Conservation (phyloP, 2,888 invertebrate species). For the Sarcophaga variegata region DNA sequence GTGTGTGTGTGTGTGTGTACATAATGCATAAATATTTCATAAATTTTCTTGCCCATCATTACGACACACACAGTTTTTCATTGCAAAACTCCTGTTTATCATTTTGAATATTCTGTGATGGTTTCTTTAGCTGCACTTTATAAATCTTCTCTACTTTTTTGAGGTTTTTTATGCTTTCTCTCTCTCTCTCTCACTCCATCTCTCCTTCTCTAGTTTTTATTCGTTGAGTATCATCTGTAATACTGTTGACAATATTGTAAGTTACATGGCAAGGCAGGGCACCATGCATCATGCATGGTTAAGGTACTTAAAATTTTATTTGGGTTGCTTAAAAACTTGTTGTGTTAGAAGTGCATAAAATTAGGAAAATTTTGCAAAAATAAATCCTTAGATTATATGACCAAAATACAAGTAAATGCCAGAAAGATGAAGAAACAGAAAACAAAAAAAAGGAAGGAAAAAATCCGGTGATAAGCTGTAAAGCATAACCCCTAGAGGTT, state of each 20-base stretch:
- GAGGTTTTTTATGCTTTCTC: neutral
- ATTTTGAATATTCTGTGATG: slow-evolving; percentile 33
- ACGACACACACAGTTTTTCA: slow-evolving; percentile 15
- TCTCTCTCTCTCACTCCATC: neutral
- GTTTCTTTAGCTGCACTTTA: neutral
- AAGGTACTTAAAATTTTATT: neutral
- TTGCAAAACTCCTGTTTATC: slow-evolving; percentile 43
- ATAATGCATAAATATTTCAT: slow-evolving; percentile 66
- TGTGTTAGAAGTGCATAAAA: neutral
- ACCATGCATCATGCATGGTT: neutral
- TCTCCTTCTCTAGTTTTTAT: neutral
- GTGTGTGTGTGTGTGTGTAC: neutral
- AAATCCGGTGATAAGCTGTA: too few relatives aligned
- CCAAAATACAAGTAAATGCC: neutral
- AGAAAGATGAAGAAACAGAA: too few relatives aligned
- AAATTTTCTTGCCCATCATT: slow-evolving; percentile 58
- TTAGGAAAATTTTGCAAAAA: neutral
- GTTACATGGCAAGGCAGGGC: neutral
- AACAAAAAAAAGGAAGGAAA: too few relatives aligned
- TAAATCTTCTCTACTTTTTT: neutral
- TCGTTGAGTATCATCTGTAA: neutral
- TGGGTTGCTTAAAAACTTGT: neutral
- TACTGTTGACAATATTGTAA: neutral
- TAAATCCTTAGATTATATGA: neutral
- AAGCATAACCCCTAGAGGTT: too few relatives aligned